Evolutionary conservation across 2,888 invertebrate species (phyloP), one percentile per base, ranked within the genome.

Genomic region (Phortica okadai): DNA sequence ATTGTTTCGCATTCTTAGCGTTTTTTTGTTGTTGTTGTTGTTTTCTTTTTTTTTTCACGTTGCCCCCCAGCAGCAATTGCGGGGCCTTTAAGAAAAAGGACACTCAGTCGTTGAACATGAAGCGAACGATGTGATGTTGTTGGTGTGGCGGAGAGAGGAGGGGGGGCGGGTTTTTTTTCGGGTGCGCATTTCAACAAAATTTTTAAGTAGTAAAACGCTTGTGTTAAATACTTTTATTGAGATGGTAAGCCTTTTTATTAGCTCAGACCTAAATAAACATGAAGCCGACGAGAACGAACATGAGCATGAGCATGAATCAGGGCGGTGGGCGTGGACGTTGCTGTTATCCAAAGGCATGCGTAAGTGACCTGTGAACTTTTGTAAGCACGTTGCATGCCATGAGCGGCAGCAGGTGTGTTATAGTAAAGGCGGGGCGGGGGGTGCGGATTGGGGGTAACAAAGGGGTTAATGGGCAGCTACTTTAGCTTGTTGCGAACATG

Each of bases 171-270:
- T 6, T 42, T 66, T 66, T 6, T 42, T 66, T 66, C 42, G 25
- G 42, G 66, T 72, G 70, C 70, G 54, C 70, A 72, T 72, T 56
- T 72, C 70, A 72, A 72, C 70, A 54, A 81, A 85, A 82, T 87
- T 87, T 84, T 80, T 77, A 86, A 86, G 87, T 88, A 85, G 87
- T 88, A 90, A 86, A 90, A 89, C 90, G 90, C 85, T 90, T 90
- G 90, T 90, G 90, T 90, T 90, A 90, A 90, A 90, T 90, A 90
- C 89, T 90, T 90, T 90, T 90, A 90, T 90, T 90, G 90, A 89
- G 90, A 89, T 90, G 89, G 88, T 90, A 90, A 90, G 89, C 90
- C 88, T 88, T 90, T 89, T 89, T 87, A 88, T 87, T 88, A 87
- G 86, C 86, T 84, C 85, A 84, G 88, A 88, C 86, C 86, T 86